These are phyloP conservation scores for Cataglyphis cursor DNA, from an alignment of 2,888 invertebrate genomes.

Conservation along the genomic window DNA sequence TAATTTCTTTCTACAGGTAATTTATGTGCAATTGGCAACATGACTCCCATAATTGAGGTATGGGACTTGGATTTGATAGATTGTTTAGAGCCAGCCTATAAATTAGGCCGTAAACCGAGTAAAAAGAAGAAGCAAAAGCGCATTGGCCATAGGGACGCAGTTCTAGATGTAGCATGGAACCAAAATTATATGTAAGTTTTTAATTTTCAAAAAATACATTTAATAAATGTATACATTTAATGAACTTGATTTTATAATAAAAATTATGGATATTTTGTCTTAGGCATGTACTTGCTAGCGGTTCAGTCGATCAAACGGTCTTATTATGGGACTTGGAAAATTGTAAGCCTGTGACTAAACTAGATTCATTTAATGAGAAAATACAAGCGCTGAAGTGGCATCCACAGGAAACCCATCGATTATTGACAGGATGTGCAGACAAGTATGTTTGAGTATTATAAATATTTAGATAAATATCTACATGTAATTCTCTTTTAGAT, in stretches of 20 bases:
- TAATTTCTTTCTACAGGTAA: slow-evolving; percentile 88
- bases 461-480: slow-evolving; percentile 34
- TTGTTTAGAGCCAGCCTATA: slow-evolving; percentile 95
- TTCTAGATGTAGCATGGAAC: slow-evolving; percentile 97
- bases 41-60: slow-evolving; percentile 97
- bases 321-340: slow-evolving; percentile 97
- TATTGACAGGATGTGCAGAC: slow-evolving; percentile 95
- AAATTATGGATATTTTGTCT: slow-evolving; percentile 64
- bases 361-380: slow-evolving; percentile 93
- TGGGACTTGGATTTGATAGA: slow-evolving; percentile 99
- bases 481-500: slow-evolving; percentile 85
- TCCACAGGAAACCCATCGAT: slow-evolving; percentile 92
- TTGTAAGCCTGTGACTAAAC: slow-evolving; percentile 91
- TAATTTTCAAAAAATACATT: slow-evolving; percentile 9
- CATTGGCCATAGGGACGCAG: slow-evolving; percentile 95
- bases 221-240: not conserved
- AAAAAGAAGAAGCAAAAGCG: slow-evolving; percentile 91
- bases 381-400: slow-evolving; percentile 95
- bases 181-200: slow-evolving; percentile 89
- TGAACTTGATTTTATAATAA: not conserved
- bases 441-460: slow-evolving; percentile 83
- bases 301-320: slow-evolving; percentile 95
- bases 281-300: slow-evolving; percentile 96
- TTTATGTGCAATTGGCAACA: slow-evolving; percentile 96
- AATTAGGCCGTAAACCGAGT: slow-evolving; percentile 91